These are phyloP conservation scores for Sarcophaga caerulescens DNA, from an alignment of 2,888 invertebrate species.

Conservation along the genomic window DNA sequence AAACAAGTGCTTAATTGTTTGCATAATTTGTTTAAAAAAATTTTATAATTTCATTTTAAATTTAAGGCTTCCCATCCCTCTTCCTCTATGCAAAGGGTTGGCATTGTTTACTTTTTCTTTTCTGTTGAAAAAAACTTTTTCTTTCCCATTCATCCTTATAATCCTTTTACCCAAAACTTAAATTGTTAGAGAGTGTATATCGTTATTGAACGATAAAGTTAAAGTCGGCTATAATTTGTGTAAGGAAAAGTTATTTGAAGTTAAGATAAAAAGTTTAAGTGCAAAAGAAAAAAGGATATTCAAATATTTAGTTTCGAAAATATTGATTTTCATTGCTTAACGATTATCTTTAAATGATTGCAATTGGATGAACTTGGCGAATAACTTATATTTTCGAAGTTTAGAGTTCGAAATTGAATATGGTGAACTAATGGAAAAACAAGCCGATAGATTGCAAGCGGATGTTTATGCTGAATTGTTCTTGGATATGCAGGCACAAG, in stretches of 20 bases:
- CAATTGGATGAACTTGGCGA: too few species aligned
- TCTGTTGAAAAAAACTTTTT: not conserved
- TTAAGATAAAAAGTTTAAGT: not conserved
- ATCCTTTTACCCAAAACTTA: not conserved
- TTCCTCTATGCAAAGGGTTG: too few species aligned
- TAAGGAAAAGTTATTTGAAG: not conserved
- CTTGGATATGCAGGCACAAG: too few species aligned
- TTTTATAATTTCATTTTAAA: not conserved
- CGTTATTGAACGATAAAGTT: not conserved
- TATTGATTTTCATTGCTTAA: too few species aligned
- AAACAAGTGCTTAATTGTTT: conserved; percentile 42
- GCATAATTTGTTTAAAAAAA: conserved; percentile 16
- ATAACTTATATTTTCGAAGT: too few species aligned
- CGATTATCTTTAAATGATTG: too few species aligned
- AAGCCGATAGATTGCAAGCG: too few species aligned
- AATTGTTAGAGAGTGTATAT: not conserved
- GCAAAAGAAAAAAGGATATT: too few species aligned
- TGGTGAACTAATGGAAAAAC: too few species aligned
- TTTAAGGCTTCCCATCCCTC: not conserved
- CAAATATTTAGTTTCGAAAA: too few species aligned
- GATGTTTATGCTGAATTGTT: too few species aligned
- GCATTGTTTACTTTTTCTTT: not conserved
- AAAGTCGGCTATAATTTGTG: not conserved
- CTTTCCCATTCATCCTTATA: not conserved
- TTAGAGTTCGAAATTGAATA: too few species aligned